Percentiles rank a stretch among this genome's conserved stretches.
These are phyloP conservation scores for Callinectes sapidus DNA, from an alignment of 2,888 invertebrate genomes.

Conservation along the genomic window DNA sequence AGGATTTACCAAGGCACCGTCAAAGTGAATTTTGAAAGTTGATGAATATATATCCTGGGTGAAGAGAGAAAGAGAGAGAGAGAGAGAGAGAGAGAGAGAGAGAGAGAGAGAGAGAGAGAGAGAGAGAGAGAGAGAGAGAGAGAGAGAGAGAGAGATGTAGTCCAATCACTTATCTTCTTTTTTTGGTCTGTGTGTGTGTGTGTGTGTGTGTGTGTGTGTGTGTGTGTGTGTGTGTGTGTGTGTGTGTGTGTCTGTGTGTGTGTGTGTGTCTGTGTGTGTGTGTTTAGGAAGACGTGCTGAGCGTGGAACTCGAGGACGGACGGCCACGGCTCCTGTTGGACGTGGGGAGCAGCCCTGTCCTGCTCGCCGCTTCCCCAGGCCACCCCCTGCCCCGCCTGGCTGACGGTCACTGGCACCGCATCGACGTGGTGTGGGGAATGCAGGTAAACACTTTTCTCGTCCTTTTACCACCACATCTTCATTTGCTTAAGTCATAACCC, in stretches of 20 bases:
- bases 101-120: too few relatives aligned
- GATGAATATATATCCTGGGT: neutral
- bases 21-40: neutral
- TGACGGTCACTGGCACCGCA: slow-evolving; percentile 90
- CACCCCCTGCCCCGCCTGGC: slow-evolving; percentile 81
- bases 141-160: too few relatives aligned
- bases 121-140: too few relatives aligned
- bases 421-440: slow-evolving; percentile 84
- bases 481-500: neutral
- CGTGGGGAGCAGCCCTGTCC: slow-evolving; percentile 89
- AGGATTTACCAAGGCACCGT: neutral
- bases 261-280: neutral
- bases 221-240: neutral
- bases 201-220: slow-evolving; percentile 8
- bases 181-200: neutral
- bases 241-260: neutral
- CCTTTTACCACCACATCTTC: neutral
- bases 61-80: too few relatives aligned
- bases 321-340: slow-evolving; percentile 89
- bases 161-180: neutral
- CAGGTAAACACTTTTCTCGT: slow-evolving; percentile 19
- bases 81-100: too few relatives aligned
- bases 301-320: slow-evolving; percentile 89
- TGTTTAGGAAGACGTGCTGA: slow-evolving; percentile 79
- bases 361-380: slow-evolving; percentile 78